Evolutionary conservation across 2,113 vertebrate genomes (phyloP).

Genomic region (Psammodynastes pulverulentus): DNA sequence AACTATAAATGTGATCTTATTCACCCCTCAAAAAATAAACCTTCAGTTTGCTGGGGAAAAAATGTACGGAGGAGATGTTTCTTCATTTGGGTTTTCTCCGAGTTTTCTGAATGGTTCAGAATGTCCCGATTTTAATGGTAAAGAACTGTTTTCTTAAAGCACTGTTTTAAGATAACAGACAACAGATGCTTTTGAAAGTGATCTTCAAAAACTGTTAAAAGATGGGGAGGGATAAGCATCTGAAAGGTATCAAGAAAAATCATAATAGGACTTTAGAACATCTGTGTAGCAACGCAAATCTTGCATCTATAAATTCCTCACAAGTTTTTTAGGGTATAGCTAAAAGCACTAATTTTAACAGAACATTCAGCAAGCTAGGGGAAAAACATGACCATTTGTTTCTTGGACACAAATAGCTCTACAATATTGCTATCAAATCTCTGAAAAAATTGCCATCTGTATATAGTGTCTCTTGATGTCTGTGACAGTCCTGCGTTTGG

Average conservation of each 20-base stretch:
- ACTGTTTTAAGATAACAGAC: not conserved
- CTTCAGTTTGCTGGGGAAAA: not conserved
- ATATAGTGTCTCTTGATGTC: not conserved
- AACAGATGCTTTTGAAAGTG: not conserved
- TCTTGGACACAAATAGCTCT: not conserved
- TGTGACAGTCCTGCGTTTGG: not conserved
- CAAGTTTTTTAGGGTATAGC: not conserved
- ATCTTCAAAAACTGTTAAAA: not conserved
- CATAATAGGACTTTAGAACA: not conserved
- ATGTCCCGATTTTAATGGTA: not conserved
- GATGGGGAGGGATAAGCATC: not conserved
- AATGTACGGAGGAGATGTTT: not conserved
- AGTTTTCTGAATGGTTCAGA: not conserved
- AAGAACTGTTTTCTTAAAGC: not conserved
- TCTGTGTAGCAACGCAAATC: not conserved
- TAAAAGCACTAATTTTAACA: not conserved
- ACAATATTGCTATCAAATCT: not conserved
- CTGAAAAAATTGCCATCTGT: not conserved
- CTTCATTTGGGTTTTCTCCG: not conserved
- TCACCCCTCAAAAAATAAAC: not conserved
- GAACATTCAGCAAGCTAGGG: not conserved
- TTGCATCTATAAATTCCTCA: not conserved
- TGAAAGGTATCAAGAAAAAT: not conserved
- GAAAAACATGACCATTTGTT: not conserved
- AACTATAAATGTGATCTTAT: not conserved